A percentile compares a stretch with the other conserved stretches of the same genome.
These are phyloP conservation scores for Recurvirostra avosetta DNA, from an alignment of 2,113 vertebrate species.

Conservation along the genomic window DNA sequence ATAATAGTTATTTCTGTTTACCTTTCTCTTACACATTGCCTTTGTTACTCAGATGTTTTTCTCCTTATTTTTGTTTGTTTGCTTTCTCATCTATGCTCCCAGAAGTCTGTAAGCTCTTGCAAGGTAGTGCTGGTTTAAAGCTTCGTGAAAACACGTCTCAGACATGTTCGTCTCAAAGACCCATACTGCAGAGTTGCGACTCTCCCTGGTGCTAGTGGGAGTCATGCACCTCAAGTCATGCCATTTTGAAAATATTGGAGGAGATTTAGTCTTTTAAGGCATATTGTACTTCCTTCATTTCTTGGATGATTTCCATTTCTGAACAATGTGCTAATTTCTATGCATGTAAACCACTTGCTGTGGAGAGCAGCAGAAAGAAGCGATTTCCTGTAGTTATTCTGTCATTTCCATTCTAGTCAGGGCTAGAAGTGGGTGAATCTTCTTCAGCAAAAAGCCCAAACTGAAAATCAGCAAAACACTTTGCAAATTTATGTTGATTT, in stretches of 20 bases:
- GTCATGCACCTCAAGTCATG: neutral
- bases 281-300: neutral
- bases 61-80: neutral
- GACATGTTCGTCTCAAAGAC: neutral
- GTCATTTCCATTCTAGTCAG: neutral
- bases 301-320: neutral
- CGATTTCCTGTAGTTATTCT: slow-evolving; percentile 10
- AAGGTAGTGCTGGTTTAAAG: neutral
- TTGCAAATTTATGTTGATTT: neutral
- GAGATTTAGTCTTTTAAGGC: neutral
- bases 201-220: neutral
- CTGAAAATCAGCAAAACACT: neutral
- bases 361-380: slow-evolving; percentile 5
- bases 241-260: neutral
- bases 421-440: neutral
- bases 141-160: neutral
- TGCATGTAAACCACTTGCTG: neutral
- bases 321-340: slow-evolving; percentile 1
- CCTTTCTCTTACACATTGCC: neutral
- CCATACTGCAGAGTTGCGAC: neutral
- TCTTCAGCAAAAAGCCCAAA: neutral
- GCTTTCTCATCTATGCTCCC: neutral
- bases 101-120: neutral
- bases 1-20: neutral
- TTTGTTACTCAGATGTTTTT: neutral